phyloP scores from a whole-genome alignment of 2,113 vertebrate genomes.

The Ranitomeya imitator region DNA sequence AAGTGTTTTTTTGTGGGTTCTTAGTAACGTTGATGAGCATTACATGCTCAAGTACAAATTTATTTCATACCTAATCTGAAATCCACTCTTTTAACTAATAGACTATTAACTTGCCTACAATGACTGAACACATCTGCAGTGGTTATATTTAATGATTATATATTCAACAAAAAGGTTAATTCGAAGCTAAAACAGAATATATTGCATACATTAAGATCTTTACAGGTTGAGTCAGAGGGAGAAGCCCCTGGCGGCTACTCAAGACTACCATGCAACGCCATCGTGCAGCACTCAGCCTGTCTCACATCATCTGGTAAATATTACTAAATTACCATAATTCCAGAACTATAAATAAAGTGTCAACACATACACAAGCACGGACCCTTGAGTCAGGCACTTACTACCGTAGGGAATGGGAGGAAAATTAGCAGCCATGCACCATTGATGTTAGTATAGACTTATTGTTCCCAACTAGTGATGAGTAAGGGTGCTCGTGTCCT shows the following conservation, averaged over 20 bases:
- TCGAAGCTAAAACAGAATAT: constrained; percentile 4
- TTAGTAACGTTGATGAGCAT: no score
- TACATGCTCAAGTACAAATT: no score
- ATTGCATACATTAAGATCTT: constrained; percentile 27
- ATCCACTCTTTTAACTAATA: neutral
- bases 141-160: neutral
- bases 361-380: no score
- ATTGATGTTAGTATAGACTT: no score
- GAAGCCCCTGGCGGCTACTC: neutral
- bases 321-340: neutral
- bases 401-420: no score
- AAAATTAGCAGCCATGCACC: no score
- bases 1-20: no score
- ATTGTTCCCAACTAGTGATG: no score
- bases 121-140: neutral
- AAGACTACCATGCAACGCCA: neutral
- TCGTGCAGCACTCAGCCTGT: constrained; percentile 45
- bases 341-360: neutral
- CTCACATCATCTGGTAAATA: constrained; percentile 64
- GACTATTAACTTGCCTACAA: neutral
- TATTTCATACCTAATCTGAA: no score
- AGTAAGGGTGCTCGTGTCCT: no score
- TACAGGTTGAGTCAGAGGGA: neutral
- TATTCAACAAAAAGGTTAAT: neutral
- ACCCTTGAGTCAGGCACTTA: no score